Percentiles rank a stretch among this genome's conserved stretches.
phyloP scores from a whole-genome alignment of 2,797 vertebrate genomes.

The Schizopygopsis malacanthus region DNA sequence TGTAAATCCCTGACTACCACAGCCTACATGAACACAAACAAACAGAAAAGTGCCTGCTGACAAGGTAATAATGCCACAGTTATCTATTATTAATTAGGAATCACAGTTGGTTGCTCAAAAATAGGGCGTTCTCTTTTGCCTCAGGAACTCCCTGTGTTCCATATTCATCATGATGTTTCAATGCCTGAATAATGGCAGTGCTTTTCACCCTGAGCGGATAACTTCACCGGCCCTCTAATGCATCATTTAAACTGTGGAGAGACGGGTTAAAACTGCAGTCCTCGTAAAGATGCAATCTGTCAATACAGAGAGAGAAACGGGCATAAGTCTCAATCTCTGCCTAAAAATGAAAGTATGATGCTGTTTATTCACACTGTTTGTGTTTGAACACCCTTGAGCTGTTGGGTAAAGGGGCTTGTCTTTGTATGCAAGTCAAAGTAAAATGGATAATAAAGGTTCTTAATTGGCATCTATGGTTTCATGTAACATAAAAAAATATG shows the following conservation, averaged over 20 bases:
- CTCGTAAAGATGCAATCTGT: conserved; percentile 33
- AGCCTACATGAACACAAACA: conserved; percentile 7
- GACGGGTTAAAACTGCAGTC: conserved; percentile 18
- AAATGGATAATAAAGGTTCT: neutral
- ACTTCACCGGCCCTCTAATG: conserved; percentile 34
- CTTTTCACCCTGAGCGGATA: conserved; percentile 40
- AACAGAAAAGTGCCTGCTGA: conserved; percentile 11
- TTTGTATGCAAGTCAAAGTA: neutral
- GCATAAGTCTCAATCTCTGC: neutral
- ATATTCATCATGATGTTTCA: conserved; percentile 43
- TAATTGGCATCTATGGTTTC: neutral
- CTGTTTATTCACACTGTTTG: neutral
- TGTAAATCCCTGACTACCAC: conserved; percentile 8
- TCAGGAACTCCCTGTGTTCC: conserved; percentile 28
- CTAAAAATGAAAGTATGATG: neutral
- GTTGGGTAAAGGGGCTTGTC: neutral
- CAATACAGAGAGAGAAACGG: neutral
- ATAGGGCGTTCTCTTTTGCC: conserved; percentile 40
- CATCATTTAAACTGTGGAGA: conserved; percentile 40
- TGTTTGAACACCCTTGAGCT: neutral
- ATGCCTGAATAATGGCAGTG: conserved; percentile 7
- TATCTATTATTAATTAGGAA: conserved; percentile 50
- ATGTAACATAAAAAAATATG: neutral
- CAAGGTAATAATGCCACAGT: conserved; percentile 48
- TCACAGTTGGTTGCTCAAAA: conserved; percentile 42